These are phyloP conservation scores for Pangasius sanitwongsei DNA, from an alignment of 2,797 vertebrate genomes.

Conservation along the genomic window DNA sequence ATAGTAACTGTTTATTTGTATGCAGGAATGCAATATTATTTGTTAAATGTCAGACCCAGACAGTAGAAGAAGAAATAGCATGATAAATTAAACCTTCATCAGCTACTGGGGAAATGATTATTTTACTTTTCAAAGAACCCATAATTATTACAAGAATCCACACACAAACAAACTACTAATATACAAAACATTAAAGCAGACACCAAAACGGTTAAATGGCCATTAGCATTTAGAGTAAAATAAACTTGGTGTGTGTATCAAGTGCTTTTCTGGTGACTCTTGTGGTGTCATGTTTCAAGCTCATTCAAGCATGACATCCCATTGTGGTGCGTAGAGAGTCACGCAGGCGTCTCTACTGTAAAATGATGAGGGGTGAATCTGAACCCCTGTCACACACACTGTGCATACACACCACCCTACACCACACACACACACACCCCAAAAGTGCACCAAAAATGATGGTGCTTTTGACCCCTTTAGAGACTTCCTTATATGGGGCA, in stretches of 20 bases:
- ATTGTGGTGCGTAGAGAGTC: neutral
- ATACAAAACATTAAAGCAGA: neutral
- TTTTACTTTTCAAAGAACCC: neutral
- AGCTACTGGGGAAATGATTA: neutral
- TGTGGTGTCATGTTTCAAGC: slow-evolving; percentile 15
- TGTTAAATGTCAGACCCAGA: neutral
- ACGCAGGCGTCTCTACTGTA: neutral
- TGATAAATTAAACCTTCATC: neutral
- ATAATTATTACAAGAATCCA: neutral
- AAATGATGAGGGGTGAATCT: neutral
- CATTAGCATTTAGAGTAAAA: neutral
- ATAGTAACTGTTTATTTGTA: neutral
- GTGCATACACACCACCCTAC: neutral
- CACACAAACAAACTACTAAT: neutral
- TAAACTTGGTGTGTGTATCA: slow-evolving; percentile 14
- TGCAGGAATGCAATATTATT: neutral
- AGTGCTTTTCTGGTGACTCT: neutral
- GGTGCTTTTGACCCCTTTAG: slow-evolving; percentile 11
- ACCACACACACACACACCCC: neutral
- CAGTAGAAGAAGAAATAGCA: neutral
- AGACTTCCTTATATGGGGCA: slow-evolving; percentile 17
- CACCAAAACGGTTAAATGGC: neutral
- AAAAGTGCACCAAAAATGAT: neutral
- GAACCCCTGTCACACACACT: neutral
- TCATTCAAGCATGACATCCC: neutral